Percentiles rank a stretch among this genome's conserved stretches.
These are phyloP conservation scores for Spatulosminthurus flaviceps DNA, from an alignment of 2,888 invertebrate species.

Conservation along the genomic window DNA sequence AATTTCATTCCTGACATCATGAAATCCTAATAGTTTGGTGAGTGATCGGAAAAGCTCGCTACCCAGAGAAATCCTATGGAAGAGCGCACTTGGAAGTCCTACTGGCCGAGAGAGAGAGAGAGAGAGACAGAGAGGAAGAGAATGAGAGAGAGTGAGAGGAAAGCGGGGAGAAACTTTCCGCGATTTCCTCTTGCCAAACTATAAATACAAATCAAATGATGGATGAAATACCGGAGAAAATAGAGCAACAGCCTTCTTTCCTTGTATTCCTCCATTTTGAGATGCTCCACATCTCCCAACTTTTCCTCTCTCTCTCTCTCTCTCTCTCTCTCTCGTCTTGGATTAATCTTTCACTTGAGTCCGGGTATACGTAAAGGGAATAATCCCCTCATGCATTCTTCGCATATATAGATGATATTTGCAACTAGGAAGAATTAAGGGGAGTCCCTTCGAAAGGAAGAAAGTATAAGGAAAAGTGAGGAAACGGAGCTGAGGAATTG, in stretches of 20 bases:
- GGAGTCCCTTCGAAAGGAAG: too few species aligned
- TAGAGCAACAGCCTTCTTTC: not conserved
- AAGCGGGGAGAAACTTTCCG: not conserved
- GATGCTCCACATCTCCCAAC: not conserved
- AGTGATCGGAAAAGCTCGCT: not conserved
- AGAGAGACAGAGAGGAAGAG: not conserved
- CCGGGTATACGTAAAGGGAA: too few species aligned
- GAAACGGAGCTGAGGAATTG: not conserved
- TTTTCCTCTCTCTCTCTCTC: slow-evolving; percentile 16
- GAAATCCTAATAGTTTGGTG: not conserved
- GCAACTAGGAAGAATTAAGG: too few species aligned
- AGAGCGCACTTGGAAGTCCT: not conserved
- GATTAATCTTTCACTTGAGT: slow-evolving; percentile 1
- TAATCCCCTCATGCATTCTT: too few species aligned
- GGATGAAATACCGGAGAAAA: not conserved
- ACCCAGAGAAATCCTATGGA: not conserved
- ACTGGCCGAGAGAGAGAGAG: not conserved
- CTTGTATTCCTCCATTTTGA: not conserved
- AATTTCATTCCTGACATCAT: slow-evolving; percentile 31
- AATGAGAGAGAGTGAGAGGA: not conserved
- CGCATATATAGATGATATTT: too few species aligned
- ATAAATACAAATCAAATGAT: slow-evolving; percentile 13
- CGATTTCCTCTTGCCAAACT: not conserved
- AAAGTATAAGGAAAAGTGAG: too few species aligned
- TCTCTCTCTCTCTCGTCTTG: not conserved